A percentile compares a stretch with the other conserved stretches of the same genome.
Evolutionary conservation across 2,113 vertebrate genomes (phyloP).

Genomic region (Circaetus cinerascens): DNA sequence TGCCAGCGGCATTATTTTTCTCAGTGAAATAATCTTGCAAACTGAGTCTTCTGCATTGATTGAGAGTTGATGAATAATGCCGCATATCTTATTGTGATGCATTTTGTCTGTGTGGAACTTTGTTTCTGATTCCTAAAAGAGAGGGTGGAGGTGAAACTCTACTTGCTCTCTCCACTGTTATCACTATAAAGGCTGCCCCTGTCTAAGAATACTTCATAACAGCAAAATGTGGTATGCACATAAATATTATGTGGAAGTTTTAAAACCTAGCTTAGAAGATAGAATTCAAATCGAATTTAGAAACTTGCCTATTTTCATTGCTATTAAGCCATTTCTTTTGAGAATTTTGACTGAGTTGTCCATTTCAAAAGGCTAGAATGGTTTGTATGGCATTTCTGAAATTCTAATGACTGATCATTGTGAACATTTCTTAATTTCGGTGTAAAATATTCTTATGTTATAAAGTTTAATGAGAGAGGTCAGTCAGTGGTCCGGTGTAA

Average conservation of each 20-base stretch:
- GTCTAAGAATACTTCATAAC: neutral
- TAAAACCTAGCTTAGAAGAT: neutral
- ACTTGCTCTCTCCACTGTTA: neutral
- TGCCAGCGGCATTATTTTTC: neutral
- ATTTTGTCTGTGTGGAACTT: neutral
- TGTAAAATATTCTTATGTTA: neutral
- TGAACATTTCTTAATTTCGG: neutral
- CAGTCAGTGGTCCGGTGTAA: neutral
- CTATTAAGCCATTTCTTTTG: neutral
- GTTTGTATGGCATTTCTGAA: neutral
- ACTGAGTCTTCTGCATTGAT: neutral
- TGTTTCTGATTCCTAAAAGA: neutral
- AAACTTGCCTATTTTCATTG: neutral
- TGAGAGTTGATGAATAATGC: neutral
- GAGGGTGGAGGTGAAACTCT: neutral
- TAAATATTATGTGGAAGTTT: neutral
- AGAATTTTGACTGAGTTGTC: neutral
- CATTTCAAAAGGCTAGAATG: neutral
- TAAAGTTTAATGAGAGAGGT: neutral
- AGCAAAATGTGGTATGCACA: neutral
- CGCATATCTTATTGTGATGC: neutral
- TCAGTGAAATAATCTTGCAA: neutral
- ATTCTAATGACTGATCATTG: neutral
- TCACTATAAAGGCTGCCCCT: neutral
- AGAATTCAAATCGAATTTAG: neutral